These are phyloP conservation scores for Poecile atricapillus DNA, from an alignment of 2,113 vertebrate species.

Conservation along the genomic window DNA sequence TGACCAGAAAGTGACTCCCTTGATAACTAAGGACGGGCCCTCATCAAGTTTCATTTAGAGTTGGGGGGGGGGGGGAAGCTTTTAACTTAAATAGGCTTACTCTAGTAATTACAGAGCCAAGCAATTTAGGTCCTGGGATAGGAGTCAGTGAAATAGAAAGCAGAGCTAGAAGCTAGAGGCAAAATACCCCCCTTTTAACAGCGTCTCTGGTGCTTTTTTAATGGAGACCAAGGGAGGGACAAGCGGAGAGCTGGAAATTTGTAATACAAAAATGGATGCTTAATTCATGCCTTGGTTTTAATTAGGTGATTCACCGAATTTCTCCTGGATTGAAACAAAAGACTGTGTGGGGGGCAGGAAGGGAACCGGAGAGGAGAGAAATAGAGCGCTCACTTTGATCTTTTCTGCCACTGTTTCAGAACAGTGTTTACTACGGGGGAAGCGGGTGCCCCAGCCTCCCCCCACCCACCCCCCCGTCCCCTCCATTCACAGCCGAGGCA, in stretches of 20 bases:
- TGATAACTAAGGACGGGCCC: slow-evolving; percentile 89
- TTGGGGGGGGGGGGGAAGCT: slow-evolving; percentile 70
- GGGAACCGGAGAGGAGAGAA: neutral
- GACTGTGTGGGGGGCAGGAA: slow-evolving; percentile 37
- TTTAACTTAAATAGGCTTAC: slow-evolving; percentile 94
- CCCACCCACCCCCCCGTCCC: neutral
- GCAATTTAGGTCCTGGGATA: slow-evolving; percentile 87
- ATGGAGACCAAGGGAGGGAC: slow-evolving; percentile 79
- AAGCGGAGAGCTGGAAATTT: slow-evolving; percentile 76
- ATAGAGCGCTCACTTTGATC: slow-evolving; percentile 66
- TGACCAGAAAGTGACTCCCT: slow-evolving; percentile 92
- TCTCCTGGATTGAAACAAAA: slow-evolving; percentile 78
- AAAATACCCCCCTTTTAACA: slow-evolving; percentile 74
- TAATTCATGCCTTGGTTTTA: slow-evolving; percentile 84
- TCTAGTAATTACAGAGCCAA: slow-evolving; percentile 93
- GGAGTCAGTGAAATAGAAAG: slow-evolving; percentile 84
- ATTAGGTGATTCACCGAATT: slow-evolving; percentile 82
- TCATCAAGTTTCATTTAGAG: slow-evolving; percentile 96
- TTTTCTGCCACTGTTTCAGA: slow-evolving; percentile 76
- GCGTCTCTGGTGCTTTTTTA: slow-evolving; percentile 77
- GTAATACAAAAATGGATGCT: slow-evolving; percentile 81
- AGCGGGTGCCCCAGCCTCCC: slow-evolving; percentile 15
- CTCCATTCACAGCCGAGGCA: slow-evolving; percentile 18
- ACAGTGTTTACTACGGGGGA: slow-evolving; percentile 49
- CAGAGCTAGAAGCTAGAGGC: slow-evolving; percentile 80